phyloP scores from a whole-genome alignment of 35 echinoderm and acorn worm species.

The Antedon bifida region DNA sequence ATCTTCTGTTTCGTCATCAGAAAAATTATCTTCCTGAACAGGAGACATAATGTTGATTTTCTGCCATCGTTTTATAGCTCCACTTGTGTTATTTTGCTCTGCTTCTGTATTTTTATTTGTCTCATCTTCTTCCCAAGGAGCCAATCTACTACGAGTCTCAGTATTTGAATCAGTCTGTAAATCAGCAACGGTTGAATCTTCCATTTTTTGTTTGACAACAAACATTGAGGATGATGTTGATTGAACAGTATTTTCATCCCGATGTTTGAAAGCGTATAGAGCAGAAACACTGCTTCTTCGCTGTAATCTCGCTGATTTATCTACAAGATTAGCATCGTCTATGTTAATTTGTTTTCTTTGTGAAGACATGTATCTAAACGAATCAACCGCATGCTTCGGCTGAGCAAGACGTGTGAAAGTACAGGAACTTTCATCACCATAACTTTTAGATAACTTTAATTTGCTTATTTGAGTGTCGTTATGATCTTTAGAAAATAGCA shows the following conservation, averaged over 20 bases:
- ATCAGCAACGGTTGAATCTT: neutral
- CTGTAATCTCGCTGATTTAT: neutral
- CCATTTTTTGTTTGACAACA: neutral
- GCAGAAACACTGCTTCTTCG: neutral
- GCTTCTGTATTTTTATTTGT: no score
- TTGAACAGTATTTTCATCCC: neutral
- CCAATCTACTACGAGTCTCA: neutral
- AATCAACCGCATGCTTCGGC: neutral
- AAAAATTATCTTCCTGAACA: neutral
- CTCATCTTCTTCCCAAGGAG: neutral
- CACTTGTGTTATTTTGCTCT: neutral
- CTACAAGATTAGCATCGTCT: no score
- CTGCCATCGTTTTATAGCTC: neutral
- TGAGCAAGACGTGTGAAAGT: neutral
- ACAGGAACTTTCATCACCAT: neutral
- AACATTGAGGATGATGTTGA: neutral
- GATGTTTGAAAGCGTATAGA: neutral
- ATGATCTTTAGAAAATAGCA: neutral
- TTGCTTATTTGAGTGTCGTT: neutral
- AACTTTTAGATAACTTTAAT: neutral
- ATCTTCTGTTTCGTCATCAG: neutral
- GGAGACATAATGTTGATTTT: neutral
- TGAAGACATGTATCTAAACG: no score
- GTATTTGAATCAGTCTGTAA: neutral
- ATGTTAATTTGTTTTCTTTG: no score